Conservation (phyloP, 2,888 invertebrate species). For the Mycalesis mineus region DNA sequence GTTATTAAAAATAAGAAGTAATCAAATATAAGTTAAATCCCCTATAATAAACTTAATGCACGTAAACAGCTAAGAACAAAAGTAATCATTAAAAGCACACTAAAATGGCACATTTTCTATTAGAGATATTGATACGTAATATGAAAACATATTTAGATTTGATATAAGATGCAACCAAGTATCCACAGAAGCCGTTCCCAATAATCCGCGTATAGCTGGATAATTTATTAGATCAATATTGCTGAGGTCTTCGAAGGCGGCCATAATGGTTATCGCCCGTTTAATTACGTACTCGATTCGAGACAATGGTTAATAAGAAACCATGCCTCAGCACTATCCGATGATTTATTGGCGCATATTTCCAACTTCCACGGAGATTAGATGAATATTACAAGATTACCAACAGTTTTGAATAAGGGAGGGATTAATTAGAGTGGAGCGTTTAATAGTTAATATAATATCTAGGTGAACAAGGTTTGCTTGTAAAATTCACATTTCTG, state of each 20-base stretch:
- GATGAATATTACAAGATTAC: slow-evolving; percentile 53
- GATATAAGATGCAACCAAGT: slow-evolving; percentile 18
- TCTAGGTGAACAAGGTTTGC: no score
- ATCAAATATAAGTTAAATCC: no score
- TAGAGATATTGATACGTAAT: neutral
- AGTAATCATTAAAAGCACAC: no score
- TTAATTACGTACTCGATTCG: slow-evolving; percentile 68
- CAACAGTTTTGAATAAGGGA: slow-evolving; percentile 45
- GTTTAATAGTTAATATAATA: neutral
- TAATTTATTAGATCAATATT: slow-evolving; percentile 75
- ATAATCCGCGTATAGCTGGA: slow-evolving; percentile 54
- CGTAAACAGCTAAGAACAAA: no score
- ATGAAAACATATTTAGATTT: neutral
- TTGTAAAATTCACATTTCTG: no score
- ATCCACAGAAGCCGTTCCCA: slow-evolving; percentile 51
- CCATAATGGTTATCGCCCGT: slow-evolving; percentile 69
- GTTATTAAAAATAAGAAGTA: no score
- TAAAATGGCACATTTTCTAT: no score
- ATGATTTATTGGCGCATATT: slow-evolving; percentile 64
- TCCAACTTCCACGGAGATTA: slow-evolving; percentile 60
- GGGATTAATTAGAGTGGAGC: slow-evolving; percentile 10
- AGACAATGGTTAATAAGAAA: slow-evolving; percentile 77
- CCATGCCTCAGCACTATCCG: slow-evolving; percentile 61
- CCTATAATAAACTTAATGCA: no score
- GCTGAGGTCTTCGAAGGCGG: slow-evolving; percentile 54